These are phyloP conservation scores for Acleris literana DNA, from an alignment of 2,888 invertebrate species.

Conservation along the genomic window DNA sequence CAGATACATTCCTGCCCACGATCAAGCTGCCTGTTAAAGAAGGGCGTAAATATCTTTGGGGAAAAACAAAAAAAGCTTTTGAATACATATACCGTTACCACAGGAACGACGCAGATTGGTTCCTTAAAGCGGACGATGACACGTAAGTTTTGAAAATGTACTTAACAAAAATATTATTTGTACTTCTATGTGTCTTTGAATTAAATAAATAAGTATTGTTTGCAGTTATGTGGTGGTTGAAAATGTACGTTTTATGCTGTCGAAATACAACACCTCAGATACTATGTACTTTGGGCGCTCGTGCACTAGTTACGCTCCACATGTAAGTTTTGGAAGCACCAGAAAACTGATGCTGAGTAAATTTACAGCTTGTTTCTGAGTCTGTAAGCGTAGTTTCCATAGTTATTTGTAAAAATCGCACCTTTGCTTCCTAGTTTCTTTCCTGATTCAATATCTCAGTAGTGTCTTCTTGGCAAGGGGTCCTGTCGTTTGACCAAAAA, in stretches of 20 bases:
- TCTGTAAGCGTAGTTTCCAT: too few species aligned
- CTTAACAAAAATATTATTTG: too few species aligned
- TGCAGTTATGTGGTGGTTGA: slow-evolving; percentile 95
- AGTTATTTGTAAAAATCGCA: too few species aligned
- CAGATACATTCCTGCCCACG: slow-evolving; percentile 89
- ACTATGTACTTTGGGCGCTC: slow-evolving; percentile 94
- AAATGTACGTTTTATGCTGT: slow-evolving; percentile 96
- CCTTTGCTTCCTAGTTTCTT: too few species aligned
- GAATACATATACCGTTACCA: slow-evolving; percentile 93
- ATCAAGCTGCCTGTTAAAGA: slow-evolving; percentile 93
- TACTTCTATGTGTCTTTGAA: too few species aligned
- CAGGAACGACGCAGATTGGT: slow-evolving; percentile 96
- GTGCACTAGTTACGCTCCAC: slow-evolving; percentile 91
- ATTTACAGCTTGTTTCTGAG: too few species aligned
- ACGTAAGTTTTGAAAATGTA: slow-evolving; percentile 85
- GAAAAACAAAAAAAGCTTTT: slow-evolving; percentile 97
- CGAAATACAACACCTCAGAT: slow-evolving; percentile 87
- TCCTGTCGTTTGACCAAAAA: too few species aligned
- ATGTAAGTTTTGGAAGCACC: slow-evolving; percentile 50
- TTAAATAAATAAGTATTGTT: slow-evolving; percentile 38
- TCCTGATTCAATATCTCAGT: too few species aligned
- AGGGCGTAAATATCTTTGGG: slow-evolving; percentile 98
- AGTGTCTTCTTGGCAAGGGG: too few species aligned
- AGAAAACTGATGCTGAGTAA: too few species aligned
- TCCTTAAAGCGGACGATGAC: slow-evolving; percentile 99